Evolutionary conservation across 92 coral and sea anemone genomes (phyloP).

Genomic region (Pocillopora meandrina): DNA sequence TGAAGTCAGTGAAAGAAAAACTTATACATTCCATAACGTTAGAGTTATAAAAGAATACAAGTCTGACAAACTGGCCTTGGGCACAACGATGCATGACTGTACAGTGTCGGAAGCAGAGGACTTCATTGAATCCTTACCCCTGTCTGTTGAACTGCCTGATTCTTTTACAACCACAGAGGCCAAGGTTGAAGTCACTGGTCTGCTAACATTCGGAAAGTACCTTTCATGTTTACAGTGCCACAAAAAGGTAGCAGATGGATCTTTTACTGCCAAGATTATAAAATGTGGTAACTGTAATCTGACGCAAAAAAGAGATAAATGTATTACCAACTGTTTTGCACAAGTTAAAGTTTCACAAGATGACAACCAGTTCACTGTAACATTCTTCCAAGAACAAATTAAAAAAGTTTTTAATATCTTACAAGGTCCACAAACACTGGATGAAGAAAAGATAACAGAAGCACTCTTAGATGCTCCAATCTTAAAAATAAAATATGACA

Average conservation of each 20-base stretch:
- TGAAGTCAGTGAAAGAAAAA: slow-evolving; percentile 38
- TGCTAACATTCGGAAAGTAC: slow-evolving; percentile 31
- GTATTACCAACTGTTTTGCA: slow-evolving; percentile 31
- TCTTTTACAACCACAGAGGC: slow-evolving; percentile 46
- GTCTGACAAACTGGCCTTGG: slow-evolving; percentile 42
- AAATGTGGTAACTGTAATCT: slow-evolving; percentile 38
- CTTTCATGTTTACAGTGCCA: slow-evolving; percentile 34
- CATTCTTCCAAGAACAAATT: slow-evolving; percentile 46
- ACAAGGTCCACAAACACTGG: slow-evolving; percentile 14
- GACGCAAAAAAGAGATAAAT: slow-evolving; percentile 43
- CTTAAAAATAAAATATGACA: slow-evolving; percentile 39
- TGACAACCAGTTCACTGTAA: slow-evolving; percentile 34
- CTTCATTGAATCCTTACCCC: slow-evolving; percentile 30
- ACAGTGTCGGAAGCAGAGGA: slow-evolving; percentile 33
- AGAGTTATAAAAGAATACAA: slow-evolving; percentile 45
- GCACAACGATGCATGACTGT: slow-evolving; percentile 31
- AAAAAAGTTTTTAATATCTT: slow-evolving; percentile 13
- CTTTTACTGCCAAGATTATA: slow-evolving; percentile 33
- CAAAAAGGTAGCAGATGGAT: slow-evolving; percentile 40
- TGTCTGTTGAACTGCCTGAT: slow-evolving; percentile 43
- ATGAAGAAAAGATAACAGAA: slow-evolving; percentile 32
- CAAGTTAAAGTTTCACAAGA: slow-evolving; percentile 35
- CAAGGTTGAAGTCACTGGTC: slow-evolving; percentile 35
- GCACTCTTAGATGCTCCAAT: slow-evolving; percentile 31
- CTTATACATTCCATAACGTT: slow-evolving; percentile 45